phyloP scores from a whole-genome alignment of 2,113 vertebrate genomes.

The Lycaon pictus region DNA sequence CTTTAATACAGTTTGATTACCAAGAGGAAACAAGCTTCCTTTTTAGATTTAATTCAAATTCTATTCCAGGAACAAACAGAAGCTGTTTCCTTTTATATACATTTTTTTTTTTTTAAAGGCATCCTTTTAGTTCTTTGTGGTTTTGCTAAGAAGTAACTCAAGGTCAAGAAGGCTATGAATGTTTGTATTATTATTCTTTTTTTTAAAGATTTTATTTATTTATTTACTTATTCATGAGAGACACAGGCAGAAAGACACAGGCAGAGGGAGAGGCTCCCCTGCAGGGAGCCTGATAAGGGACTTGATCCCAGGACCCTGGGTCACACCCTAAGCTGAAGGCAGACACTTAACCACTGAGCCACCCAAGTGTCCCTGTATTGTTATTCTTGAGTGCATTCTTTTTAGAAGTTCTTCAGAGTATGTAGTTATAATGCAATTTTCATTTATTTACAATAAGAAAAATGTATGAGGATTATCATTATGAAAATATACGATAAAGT shows the following conservation, averaged over 20 bases:
- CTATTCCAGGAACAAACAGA: slow-evolving; percentile 55
- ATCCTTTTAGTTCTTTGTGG: slow-evolving; percentile 34
- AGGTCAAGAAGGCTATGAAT: neutral
- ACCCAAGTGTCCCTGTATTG: neutral
- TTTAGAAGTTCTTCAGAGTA: slow-evolving; percentile 12
- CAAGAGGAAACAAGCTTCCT: neutral
- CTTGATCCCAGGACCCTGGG: too few relatives aligned
- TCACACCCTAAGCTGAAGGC: too few relatives aligned
- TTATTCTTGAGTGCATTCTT: neutral
- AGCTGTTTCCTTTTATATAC: neutral
- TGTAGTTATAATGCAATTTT: neutral
- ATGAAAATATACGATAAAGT: slow-evolving; percentile 1
- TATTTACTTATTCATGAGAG: neutral
- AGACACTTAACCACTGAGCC: too few relatives aligned
- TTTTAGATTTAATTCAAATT: slow-evolving; percentile 36
- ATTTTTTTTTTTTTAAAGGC: neutral
- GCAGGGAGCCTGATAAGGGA: too few relatives aligned
- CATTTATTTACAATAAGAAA: neutral
- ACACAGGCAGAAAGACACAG: too few relatives aligned
- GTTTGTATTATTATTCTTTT: neutral
- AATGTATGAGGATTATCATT: neutral
- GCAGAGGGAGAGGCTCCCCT: too few relatives aligned
- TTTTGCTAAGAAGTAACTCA: slow-evolving; percentile 1
- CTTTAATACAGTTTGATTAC: slow-evolving; percentile 9
- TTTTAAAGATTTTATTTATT: too few relatives aligned